These are phyloP conservation scores for Drosophila subobscura DNA, from an alignment of 1,140 invertebrate genomes.

Conservation along the genomic window DNA sequence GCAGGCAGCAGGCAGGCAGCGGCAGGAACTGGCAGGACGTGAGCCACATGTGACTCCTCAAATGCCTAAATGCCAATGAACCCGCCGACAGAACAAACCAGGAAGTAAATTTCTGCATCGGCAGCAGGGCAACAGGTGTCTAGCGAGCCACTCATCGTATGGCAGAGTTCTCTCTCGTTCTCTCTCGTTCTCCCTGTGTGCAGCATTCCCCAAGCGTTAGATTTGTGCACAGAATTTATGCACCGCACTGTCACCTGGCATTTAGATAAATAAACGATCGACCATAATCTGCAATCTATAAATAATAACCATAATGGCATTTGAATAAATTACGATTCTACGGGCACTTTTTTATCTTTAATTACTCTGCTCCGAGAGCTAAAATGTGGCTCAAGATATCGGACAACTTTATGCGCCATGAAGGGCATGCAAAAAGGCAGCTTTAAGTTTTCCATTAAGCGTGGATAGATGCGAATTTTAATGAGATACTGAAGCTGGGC, in stretches of 20 bases:
- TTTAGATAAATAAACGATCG: slow-evolving; percentile 53
- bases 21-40: slow-evolving; percentile 56
- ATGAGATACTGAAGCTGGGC: too few relatives aligned
- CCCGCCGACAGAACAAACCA: slow-evolving; percentile 54
- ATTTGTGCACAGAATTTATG: not conserved
- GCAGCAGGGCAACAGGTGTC: slow-evolving; percentile 53
- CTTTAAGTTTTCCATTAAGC: too few relatives aligned
- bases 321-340: slow-evolving; percentile 44
- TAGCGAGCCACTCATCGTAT: too few relatives aligned
- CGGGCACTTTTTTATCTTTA: too few relatives aligned
- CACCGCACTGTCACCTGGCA: slow-evolving; percentile 15
- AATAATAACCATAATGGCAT: slow-evolving; percentile 38
- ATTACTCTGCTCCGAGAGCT: too few relatives aligned
- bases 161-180: too few relatives aligned
- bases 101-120: slow-evolving; percentile 63
- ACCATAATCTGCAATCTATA: slow-evolving; percentile 32
- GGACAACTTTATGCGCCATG: too few relatives aligned
- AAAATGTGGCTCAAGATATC: too few relatives aligned
- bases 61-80: slow-evolving; percentile 69
- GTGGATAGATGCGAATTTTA: too few relatives aligned
- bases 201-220: too few relatives aligned
- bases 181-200: too few relatives aligned
- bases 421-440: too few relatives aligned
- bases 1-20: slow-evolving; percentile 30
- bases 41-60: slow-evolving; percentile 69